These are phyloP conservation scores for Pollenia amentaria DNA, from an alignment of 2,888 invertebrate species.

Conservation along the genomic window DNA sequence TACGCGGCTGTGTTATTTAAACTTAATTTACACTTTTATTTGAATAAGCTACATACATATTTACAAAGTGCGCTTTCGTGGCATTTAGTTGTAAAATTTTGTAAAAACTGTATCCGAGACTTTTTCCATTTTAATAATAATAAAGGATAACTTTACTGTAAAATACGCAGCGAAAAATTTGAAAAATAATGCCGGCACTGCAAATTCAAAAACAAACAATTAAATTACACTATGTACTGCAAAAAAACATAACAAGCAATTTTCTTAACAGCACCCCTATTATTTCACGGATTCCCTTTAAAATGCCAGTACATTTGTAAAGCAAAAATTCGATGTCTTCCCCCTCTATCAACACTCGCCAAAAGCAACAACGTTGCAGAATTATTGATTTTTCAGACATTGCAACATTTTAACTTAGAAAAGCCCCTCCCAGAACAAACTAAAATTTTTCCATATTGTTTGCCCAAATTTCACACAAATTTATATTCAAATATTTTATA, in stretches of 20 bases:
- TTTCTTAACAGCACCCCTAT: conserved; percentile 40
- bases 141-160: neutral
- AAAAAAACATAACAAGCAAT: conserved; percentile 7
- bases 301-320: conserved; percentile 23
- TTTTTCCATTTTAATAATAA: neutral
- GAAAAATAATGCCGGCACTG: conserved; percentile 68
- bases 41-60: no score
- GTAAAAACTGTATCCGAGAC: no score
- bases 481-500: neutral
- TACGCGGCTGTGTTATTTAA: no score
- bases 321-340: conserved; percentile 5
- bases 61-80: no score
- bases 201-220: conserved; percentile 38
- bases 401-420: conserved; percentile 61
- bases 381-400: conserved; percentile 72
- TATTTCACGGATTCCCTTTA: conserved; percentile 44
- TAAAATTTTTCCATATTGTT: neutral
- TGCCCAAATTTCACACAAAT: conserved; percentile 1
- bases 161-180: neutral
- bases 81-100: no score
- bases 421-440: conserved; percentile 68
- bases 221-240: conserved; percentile 46
- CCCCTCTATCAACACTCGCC: conserved; percentile 19
- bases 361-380: conserved; percentile 61
- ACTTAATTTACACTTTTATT: no score